phyloP scores from a whole-genome alignment of 2,888 invertebrate species.

The Lysandra bellargus region DNA sequence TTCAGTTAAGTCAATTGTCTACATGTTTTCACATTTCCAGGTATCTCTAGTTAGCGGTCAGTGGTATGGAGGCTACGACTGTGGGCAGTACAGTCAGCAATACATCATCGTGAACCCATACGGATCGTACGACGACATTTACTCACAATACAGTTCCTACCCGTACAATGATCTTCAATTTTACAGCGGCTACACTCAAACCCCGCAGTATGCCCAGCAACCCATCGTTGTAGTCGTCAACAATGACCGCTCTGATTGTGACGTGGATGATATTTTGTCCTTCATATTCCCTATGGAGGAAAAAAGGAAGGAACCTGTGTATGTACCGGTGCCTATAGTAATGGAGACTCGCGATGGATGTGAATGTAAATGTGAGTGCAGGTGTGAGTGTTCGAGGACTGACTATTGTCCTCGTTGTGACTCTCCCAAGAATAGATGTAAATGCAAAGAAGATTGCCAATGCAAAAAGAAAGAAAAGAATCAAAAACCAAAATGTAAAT shows the following conservation, averaged over 20 bases:
- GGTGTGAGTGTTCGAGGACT: constrained; percentile 32
- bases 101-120: constrained; percentile 9
- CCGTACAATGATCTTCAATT: not conserved
- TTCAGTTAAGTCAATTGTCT: not conserved
- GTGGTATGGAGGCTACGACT: constrained; percentile 24
- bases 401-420: constrained; percentile 12
- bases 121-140: constrained; percentile 4
- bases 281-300: constrained; percentile 33
- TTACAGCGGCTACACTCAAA: constrained; percentile 15
- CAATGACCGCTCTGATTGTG: constrained; percentile 34
- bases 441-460: constrained; percentile 24
- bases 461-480: constrained; percentile 23
- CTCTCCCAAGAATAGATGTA: constrained; percentile 14
- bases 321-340: constrained; percentile 37
- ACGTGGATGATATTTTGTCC: constrained; percentile 35
- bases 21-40: not conserved
- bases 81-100: constrained; percentile 10
- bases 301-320: constrained; percentile 36
- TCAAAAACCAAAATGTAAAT: constrained; percentile 15
- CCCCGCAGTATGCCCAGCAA: constrained; percentile 33
- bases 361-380: constrained; percentile 32
- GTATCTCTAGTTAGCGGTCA: not conserved
- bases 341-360: constrained; percentile 11
- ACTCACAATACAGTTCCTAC: constrained; percentile 2
- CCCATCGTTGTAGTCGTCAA: constrained; percentile 38